phyloP scores from a whole-genome alignment of 2,797 vertebrate species.

The Merluccius polli region DNA sequence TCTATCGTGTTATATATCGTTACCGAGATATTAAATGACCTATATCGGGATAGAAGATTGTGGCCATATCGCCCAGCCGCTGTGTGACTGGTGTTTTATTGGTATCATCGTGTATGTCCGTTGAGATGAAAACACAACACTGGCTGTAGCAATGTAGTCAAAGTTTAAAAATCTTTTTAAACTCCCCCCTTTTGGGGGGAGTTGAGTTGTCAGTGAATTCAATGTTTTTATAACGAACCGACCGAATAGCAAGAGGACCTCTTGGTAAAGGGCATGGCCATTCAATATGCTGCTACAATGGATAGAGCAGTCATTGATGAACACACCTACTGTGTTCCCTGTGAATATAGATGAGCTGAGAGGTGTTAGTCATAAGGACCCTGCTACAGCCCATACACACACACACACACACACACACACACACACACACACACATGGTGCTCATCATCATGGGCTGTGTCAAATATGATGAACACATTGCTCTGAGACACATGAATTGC shows the following conservation, averaged over 20 bases:
- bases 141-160: not conserved
- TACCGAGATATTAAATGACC: too few species aligned
- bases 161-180: too few species aligned
- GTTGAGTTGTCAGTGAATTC: too few species aligned
- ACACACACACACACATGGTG: not conserved
- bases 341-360: conserved; percentile 64
- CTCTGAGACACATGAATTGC: conserved; percentile 5
- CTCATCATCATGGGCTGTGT: not conserved
- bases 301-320: conserved; percentile 56
- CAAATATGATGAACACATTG: not conserved
- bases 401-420: conserved; percentile 50
- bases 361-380: conserved; percentile 62
- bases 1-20: too few species aligned
- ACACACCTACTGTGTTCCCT: conserved; percentile 56
- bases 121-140: not conserved
- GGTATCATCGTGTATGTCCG: too few species aligned
- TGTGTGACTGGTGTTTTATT: not conserved
- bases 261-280: conserved; percentile 47
- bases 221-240: not conserved
- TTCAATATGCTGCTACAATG: conserved; percentile 40
- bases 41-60: too few species aligned
- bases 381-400: conserved; percentile 63
- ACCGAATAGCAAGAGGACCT: conserved; percentile 25
- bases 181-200: too few species aligned
- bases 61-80: too few species aligned